phyloP scores from a whole-genome alignment of 2,113 vertebrate genomes.

The Phaethon lepturus region DNA sequence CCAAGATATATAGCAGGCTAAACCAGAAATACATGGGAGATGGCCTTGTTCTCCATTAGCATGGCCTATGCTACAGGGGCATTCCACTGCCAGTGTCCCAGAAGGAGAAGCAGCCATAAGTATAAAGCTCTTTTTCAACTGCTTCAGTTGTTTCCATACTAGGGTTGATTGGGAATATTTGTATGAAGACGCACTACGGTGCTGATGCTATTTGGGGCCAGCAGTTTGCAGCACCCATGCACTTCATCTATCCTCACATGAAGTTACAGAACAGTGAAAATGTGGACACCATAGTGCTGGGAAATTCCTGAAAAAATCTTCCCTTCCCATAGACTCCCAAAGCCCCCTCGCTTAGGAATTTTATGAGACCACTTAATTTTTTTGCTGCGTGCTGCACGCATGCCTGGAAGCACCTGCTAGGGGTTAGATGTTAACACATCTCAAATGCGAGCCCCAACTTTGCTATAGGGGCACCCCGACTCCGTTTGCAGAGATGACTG shows the following conservation, averaged over 20 bases:
- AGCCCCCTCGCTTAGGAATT: not conserved
- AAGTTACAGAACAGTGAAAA: not conserved
- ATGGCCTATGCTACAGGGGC: too few relatives aligned
- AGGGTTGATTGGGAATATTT: not conserved
- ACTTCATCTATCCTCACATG: not conserved
- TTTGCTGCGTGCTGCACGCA: not conserved
- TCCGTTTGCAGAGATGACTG: not conserved
- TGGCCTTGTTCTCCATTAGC: not conserved
- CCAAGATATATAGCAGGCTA: not conserved
- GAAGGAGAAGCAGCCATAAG: not conserved
- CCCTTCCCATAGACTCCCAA: not conserved
- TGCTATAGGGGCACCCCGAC: not conserved
- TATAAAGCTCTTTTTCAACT: not conserved
- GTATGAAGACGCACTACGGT: not conserved
- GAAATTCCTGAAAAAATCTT: not conserved
- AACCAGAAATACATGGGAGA: not conserved
- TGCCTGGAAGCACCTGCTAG: too few relatives aligned
- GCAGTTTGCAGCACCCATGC: not conserved
- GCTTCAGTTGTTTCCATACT: not conserved
- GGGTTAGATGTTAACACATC: not conserved
- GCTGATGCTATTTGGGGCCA: not conserved
- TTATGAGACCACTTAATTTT: not conserved
- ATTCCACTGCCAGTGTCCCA: not conserved
- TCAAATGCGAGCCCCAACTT: not conserved
- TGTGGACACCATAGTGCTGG: too few relatives aligned